Conservation (phyloP, 2,888 invertebrate species). For the Microchrysa polita region DNA sequence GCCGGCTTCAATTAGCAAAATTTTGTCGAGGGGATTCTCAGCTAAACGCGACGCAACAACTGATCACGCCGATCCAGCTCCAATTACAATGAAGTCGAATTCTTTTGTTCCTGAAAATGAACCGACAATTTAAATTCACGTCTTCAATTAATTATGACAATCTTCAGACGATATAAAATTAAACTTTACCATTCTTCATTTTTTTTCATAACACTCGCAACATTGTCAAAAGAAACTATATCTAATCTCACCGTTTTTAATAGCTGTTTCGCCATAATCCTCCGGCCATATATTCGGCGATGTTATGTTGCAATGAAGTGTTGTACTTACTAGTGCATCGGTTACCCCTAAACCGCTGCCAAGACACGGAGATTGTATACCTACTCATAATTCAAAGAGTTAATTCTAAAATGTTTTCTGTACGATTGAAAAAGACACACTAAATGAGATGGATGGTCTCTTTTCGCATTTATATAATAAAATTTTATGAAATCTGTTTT, state of each 20-base stretch:
- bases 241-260: conserved; percentile 52
- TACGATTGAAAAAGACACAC: too few relatives aligned
- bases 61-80: conserved; percentile 83
- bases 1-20: conserved; percentile 67
- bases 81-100: conserved; percentile 86
- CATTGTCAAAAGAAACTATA: too few relatives aligned
- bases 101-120: conserved; percentile 66
- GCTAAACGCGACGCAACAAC: conserved; percentile 64
- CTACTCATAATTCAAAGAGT: too few relatives aligned
- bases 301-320: conserved; percentile 67
- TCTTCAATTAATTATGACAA: too few relatives aligned
- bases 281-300: conserved; percentile 67
- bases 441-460: too few relatives aligned
- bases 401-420: too few relatives aligned
- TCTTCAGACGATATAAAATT: too few relatives aligned
- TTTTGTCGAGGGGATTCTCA: conserved; percentile 64
- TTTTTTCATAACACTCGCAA: too few relatives aligned
- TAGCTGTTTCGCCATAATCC: conserved; percentile 62
- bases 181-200: too few relatives aligned
- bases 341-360: conserved; percentile 19
- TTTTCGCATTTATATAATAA: too few relatives aligned
- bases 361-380: conserved; percentile 32
- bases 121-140: too few relatives aligned
- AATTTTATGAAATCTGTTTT: too few relatives aligned
- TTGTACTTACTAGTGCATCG: conserved; percentile 65